Evolutionary conservation across 1,140 invertebrate genomes (phyloP).

Genomic region (Zaprionus vittiger): DNA sequence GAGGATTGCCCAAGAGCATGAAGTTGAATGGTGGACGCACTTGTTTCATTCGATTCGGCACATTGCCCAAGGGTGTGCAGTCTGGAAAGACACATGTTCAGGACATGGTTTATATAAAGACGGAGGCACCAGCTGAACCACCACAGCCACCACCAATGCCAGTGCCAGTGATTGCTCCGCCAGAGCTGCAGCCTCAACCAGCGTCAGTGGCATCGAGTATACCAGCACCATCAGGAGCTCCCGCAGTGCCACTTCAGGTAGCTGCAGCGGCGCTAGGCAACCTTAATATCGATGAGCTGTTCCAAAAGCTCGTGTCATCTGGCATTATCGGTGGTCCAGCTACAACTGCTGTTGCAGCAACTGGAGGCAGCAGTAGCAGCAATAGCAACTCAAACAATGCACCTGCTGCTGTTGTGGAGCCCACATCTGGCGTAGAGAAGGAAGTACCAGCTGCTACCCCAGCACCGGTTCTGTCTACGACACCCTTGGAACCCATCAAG

Average conservation of each 20-base stretch:
- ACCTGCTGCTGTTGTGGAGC: conserved; percentile 30
- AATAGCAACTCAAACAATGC: conserved; percentile 8
- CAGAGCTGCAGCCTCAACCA: conserved; percentile 1
- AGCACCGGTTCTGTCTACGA: conserved; percentile 35
- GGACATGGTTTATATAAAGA: conserved; percentile 87
- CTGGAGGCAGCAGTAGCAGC: background rate
- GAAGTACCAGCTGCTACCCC: conserved; percentile 17
- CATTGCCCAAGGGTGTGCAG: conserved; percentile 90
- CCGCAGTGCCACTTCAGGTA: conserved; percentile 49
- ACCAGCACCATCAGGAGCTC: conserved; percentile 9
- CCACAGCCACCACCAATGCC: conserved; percentile 62
- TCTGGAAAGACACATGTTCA: conserved; percentile 89
- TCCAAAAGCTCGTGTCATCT: conserved; percentile 92
- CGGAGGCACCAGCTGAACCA: conserved; percentile 77
- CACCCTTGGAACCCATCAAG: conserved; percentile 85
- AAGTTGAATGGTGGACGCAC: conserved; percentile 91
- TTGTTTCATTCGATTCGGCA: conserved; percentile 93
- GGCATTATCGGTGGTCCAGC: conserved; percentile 89
- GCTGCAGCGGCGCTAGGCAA: conserved; percentile 74
- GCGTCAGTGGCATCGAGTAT: background rate
- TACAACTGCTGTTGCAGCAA: conserved; percentile 18
- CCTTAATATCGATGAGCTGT: conserved; percentile 92
- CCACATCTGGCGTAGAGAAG: conserved; percentile 1
- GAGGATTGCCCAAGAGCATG: conserved; percentile 95
- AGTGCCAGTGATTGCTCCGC: conserved; percentile 32